Percentiles rank a stretch among this genome's conserved stretches.
phyloP scores from a whole-genome alignment of 2,113 vertebrate genomes.

The Stictonetta naevosa region DNA sequence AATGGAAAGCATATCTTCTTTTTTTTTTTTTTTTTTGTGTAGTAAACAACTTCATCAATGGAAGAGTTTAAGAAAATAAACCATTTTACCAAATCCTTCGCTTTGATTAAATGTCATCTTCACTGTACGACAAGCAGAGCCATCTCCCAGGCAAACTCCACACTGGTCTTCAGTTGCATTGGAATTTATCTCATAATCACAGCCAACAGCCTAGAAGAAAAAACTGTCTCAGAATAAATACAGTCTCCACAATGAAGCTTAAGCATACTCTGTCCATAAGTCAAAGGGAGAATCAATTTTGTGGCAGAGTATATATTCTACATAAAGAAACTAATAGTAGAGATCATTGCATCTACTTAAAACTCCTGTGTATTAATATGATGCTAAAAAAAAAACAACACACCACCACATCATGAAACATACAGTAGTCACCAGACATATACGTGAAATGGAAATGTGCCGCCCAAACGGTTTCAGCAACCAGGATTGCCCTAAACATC shows the following conservation, averaged over 20 bases:
- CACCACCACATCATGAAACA: neutral
- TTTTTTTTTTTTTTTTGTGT: too few species aligned
- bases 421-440: neutral
- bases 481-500: neutral
- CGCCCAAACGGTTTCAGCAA: neutral
- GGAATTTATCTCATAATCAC: conserved; percentile 95
- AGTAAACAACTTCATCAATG: neutral
- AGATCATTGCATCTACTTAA: neutral
- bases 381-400: neutral
- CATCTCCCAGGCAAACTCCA: conserved; percentile 92
- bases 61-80: neutral
- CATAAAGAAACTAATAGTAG: neutral
- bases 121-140: conserved; percentile 89
- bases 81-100: conserved; percentile 88
- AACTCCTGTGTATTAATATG: neutral
- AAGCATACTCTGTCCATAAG: neutral
- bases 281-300: neutral
- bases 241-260: neutral
- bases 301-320: neutral
- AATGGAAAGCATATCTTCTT: neutral
- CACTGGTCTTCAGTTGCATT: conserved; percentile 93
- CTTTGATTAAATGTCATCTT: conserved; percentile 86
- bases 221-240: conserved; percentile 2
- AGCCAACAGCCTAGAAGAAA: conserved; percentile 86
- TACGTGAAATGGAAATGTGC: neutral